These are phyloP conservation scores for Eumerus sabulonum DNA, from an alignment of 2,888 invertebrate species.

Conservation along the genomic window DNA sequence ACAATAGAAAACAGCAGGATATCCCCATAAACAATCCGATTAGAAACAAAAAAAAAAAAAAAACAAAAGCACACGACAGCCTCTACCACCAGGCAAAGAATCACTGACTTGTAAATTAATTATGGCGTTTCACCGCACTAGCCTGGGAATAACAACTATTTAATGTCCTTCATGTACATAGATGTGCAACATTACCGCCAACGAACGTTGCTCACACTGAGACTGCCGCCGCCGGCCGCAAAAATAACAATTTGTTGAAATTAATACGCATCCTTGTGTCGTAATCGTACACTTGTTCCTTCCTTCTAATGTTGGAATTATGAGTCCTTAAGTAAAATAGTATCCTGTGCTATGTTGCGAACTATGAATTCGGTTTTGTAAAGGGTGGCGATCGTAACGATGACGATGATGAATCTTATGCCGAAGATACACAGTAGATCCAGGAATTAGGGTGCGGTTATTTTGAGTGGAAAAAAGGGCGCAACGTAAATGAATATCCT, in stretches of 20 bases:
- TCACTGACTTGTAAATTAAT: slow-evolving; percentile 57
- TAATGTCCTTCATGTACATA: slow-evolving; percentile 25
- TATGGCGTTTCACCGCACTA: slow-evolving; percentile 40
- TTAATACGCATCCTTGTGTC: slow-evolving; percentile 1
- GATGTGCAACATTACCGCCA: slow-evolving; percentile 33
- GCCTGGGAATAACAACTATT: slow-evolving; percentile 44
- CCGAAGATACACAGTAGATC: slow-evolving; percentile 25
- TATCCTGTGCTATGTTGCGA: too few species aligned
- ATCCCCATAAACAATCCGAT: slow-evolving; percentile 46
- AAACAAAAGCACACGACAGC: slow-evolving; percentile 19
- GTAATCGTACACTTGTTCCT: slow-evolving; percentile 27
- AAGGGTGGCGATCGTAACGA: too few species aligned
- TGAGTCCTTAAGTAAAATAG: slow-evolving; percentile 16
- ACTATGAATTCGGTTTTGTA: too few species aligned
- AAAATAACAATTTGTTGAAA: slow-evolving; percentile 40
- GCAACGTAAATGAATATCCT: slow-evolving; percentile 17
- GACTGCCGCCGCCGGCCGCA: slow-evolving; percentile 15
- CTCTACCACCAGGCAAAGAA: slow-evolving; percentile 19
- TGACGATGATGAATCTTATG: not conserved
- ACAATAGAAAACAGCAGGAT: slow-evolving; percentile 7
- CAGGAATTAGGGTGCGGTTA: slow-evolving; percentile 63
- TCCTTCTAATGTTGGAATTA: slow-evolving; percentile 14
- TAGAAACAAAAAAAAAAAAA: slow-evolving; percentile 33
- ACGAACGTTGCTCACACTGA: slow-evolving; percentile 11
- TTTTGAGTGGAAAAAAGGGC: slow-evolving; percentile 57